Evolutionary conservation across 2,113 vertebrate species (phyloP), one percentile per base, ranked within the genome.

Genomic region (Desmodus rotundus): DNA sequence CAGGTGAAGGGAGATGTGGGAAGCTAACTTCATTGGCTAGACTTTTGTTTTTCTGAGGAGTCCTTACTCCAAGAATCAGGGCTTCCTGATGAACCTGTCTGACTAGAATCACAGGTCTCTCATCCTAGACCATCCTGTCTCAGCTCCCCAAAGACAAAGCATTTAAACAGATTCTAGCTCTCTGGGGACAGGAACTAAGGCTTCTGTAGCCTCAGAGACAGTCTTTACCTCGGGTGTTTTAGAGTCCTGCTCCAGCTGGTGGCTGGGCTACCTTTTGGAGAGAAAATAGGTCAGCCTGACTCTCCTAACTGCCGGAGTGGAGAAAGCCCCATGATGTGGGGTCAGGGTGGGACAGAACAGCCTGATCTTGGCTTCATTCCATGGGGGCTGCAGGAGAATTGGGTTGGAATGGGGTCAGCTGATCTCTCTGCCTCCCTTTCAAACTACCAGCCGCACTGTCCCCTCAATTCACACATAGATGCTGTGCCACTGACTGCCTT

Each of bases 1-100:
- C 20, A n/a, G 24, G 33, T 77, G 7, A 68, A 56, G 45, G 31
- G 45, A 81, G 50, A 76, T 36, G 76, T 90, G 54, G 72, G 72
- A 93, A 38, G 65, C 41, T 77, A 28, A 16, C n/a, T 33, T 33
- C 28, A 2, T 76, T 85, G 88, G 81, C 63, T 52, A 45, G 31
- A 91, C 58, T 61, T 93, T 24, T 68, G 72, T 95, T 87, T 94
- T 78, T 95, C 86, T 77, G 77, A 81, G 70, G 52, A 93, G 50
- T 58, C 63, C 84, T 87, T 45, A 50, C 56, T 92, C 68, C 28
- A 83, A 93, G 89, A 84, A 74, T 50, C 50, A 89, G 63, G 58
- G 63, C 88, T 97, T 97, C 96, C 88, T 1, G 61, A 77, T 50
- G 72, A 88, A 93, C 94, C 94, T 45, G 85, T 95, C 73, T 1